Conservation (phyloP, 2,113 vertebrate genomes). For the Zosterops pallidus region DNA sequence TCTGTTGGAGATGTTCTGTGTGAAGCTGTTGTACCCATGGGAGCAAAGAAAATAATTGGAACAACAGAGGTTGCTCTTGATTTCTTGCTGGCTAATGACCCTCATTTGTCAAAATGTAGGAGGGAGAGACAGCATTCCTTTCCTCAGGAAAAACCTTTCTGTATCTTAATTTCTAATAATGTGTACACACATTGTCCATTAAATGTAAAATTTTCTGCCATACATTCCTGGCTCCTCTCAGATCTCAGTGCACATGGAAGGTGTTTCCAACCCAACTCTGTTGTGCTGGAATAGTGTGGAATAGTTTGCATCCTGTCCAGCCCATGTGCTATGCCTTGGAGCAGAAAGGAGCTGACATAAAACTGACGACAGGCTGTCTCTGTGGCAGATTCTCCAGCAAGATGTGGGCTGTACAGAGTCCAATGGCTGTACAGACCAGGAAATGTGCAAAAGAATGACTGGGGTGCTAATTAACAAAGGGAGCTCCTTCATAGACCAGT, state of each 20-base stretch:
- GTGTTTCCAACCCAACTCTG: background rate
- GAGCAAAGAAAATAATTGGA: background rate
- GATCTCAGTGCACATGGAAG: background rate
- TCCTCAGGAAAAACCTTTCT: background rate
- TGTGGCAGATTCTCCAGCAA: background rate
- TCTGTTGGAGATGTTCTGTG: background rate
- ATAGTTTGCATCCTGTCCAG: background rate
- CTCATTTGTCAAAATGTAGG: background rate
- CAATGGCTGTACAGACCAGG: background rate
- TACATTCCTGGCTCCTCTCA: background rate
- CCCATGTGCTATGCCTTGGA: background rate
- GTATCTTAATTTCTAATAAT: background rate
- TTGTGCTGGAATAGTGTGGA: background rate
- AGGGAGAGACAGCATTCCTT: background rate
- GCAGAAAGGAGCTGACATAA: background rate
- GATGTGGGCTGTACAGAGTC: background rate
- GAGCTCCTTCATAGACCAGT: background rate
- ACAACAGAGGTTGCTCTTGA: background rate
- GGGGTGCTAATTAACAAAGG: background rate
- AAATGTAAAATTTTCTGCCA: background rate
- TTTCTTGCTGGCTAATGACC: constrained; percentile 8
- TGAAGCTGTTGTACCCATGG: background rate
- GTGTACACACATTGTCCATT: background rate
- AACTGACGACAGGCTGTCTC: background rate
- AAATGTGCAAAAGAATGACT: background rate